Base-by-base conservation (phyloP, 2,797 vertebrate species). In the Acipenser transmontanus region DNA sequence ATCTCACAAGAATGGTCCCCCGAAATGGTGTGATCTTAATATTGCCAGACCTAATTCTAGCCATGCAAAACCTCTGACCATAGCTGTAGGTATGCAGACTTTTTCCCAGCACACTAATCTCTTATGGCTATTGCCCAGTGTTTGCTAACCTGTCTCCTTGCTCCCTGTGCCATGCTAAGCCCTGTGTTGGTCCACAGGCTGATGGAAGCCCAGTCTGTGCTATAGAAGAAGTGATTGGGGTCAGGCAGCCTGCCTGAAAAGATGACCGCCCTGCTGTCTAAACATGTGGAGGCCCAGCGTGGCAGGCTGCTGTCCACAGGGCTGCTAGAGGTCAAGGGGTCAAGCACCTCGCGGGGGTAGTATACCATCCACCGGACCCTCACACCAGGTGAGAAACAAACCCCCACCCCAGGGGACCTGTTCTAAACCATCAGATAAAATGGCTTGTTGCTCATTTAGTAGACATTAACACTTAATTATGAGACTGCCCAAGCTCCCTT, bases 201-300 rank as follows among this genome's bases (percentile, higher is more conserved):
- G 51, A 77, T 79, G 71, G 88, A 91, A 73, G 78, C 80, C 14
- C 85, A 86, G 77, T 70, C 77, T 0, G 52, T 87, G 49, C 73
- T 89, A 69, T 74, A 83, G 73, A 89, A 76, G 73, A 89, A 80
- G 68, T 74, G 76, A n/a, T 73, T 81, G 50, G 75, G 72, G 1
- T 71, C 6, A 2, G 75, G 74, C 71, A 71, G 82, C 34, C 70
- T 72, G 68, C 77, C 82, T 61, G 80, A 79, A 74, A 90, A 85
- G 77, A 87, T 91, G 80, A 73, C 81, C 2, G 9, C 77, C 56
- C 64, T 88, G 61, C 77, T 91, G 60, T 73, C 87, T 72, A 87
- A 85, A 49, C 86, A 88, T 75, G 82, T 91, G 0, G 82, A 86
- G 64, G 78, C 73, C 8, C 85, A 88, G 76, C 81, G 72, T 57